A percentile compares a stretch with the other conserved stretches of the same genome.
Conservation (phyloP, 2,113 vertebrate species). For the Tetrao urogallus region DNA sequence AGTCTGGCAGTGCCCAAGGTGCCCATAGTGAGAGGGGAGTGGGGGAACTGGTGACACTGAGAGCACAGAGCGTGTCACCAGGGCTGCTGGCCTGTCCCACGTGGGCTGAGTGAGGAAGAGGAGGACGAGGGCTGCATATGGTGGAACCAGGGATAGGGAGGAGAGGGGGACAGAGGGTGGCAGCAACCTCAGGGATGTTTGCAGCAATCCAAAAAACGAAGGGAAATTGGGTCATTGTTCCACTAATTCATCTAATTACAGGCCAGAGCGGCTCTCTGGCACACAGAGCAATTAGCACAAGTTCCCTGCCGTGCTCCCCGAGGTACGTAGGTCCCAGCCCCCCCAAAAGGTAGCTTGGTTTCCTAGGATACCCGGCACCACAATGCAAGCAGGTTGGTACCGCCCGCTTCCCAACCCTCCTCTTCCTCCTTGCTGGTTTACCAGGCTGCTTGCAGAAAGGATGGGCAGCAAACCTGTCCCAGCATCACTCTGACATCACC, state of each 20-base stretch:
- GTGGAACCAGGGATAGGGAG: background rate
- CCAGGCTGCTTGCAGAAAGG: background rate
- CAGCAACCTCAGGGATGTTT: slow-evolving; percentile 18
- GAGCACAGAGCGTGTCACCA: rapidly evolving
- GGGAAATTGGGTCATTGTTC: slow-evolving; percentile 67
- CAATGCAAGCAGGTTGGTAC: slow-evolving; percentile 15
- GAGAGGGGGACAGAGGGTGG: background rate
- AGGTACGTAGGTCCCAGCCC: slow-evolving; percentile 40
- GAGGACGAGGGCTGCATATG: background rate
- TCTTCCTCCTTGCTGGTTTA: background rate
- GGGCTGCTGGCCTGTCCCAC: background rate
- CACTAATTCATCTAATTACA: slow-evolving; percentile 73
- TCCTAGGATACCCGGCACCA: slow-evolving; percentile 73
- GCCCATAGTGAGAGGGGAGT: background rate
- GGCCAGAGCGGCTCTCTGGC: slow-evolving; percentile 51
- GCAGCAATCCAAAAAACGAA: slow-evolving; percentile 33
- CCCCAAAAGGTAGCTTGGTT: slow-evolving; percentile 62
- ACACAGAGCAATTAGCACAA: slow-evolving; percentile 53
- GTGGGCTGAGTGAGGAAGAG: background rate
- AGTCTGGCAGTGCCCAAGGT: background rate
- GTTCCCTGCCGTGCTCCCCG: slow-evolving; percentile 26
- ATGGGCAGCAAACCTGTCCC: background rate
- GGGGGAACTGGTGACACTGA: background rate
- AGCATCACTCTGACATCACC: background rate
- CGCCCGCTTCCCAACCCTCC: slow-evolving; percentile 2